Evolutionary conservation across 2,113 vertebrate genomes (phyloP).

Genomic region (Clarias batrachus): DNA sequence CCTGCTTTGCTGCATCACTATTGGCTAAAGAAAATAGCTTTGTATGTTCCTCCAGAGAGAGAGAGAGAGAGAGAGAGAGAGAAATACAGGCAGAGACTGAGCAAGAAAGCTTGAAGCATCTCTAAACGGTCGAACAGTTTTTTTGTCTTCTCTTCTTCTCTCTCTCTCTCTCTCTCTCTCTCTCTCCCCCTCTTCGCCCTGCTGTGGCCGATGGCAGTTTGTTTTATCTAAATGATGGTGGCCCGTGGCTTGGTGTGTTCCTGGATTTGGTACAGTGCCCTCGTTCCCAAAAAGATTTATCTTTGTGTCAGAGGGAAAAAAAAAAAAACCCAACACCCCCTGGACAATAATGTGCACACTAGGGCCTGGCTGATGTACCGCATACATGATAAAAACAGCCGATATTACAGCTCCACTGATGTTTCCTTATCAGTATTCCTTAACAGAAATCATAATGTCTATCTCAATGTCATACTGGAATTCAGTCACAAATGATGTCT

Average conservation of each 20-base stretch:
- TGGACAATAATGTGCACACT: constrained; percentile 52
- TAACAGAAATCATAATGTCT: neutral
- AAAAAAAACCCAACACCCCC: constrained; percentile 29
- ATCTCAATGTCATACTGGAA: neutral
- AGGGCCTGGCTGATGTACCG: constrained; percentile 45
- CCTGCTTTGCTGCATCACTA: constrained; percentile 81
- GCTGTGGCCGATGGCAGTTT: constrained; percentile 73
- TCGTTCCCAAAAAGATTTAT: constrained; percentile 73
- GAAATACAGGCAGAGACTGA: constrained; percentile 6
- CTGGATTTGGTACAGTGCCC: constrained; percentile 68
- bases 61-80: constrained; percentile 24
- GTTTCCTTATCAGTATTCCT: constrained; percentile 26
- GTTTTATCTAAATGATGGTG: constrained; percentile 77
- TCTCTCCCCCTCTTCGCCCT: constrained; percentile 40
- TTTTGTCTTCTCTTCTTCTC: constrained; percentile 58
- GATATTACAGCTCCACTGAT: constrained; percentile 21
- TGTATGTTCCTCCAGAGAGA: constrained; percentile 75
- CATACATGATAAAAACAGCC: constrained; percentile 50
- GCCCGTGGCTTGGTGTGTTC: constrained; percentile 67
- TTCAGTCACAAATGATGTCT: neutral
- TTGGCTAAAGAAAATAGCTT: constrained; percentile 79
- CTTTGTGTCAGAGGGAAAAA: constrained; percentile 52
- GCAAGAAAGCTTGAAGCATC: constrained; percentile 33
- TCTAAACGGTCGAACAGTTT: constrained; percentile 55
- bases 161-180: constrained; percentile 31